phyloP scores from a whole-genome alignment of 1,140 invertebrate genomes.

The Calephelis virginiensis region DNA sequence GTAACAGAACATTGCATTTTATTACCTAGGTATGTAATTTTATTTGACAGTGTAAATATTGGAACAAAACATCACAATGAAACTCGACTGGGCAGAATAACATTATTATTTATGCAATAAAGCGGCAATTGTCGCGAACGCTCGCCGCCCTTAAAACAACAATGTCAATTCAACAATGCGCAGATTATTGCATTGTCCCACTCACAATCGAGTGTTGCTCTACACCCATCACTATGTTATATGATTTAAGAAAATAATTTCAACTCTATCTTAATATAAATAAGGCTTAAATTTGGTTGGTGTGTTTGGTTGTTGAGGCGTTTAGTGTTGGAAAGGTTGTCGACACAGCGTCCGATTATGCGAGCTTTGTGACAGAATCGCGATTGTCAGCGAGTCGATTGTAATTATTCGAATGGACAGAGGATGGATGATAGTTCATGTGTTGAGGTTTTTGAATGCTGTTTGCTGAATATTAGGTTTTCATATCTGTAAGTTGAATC shows the following conservation, averaged over 20 bases:
- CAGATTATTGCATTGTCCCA: constrained; percentile 74
- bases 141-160: constrained; percentile 75
- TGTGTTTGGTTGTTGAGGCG: constrained; percentile 36
- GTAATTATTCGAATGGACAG: constrained; percentile 71
- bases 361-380: constrained; percentile 74
- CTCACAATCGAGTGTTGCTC: constrained; percentile 59
- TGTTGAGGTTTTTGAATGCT: constrained; percentile 55
- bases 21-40: constrained; percentile 27
- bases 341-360: constrained; percentile 73
- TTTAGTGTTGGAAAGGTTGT: constrained; percentile 41
- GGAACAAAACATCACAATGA: constrained; percentile 61
- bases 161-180: constrained; percentile 74
- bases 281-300: constrained; percentile 42
- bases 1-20: too few species aligned
- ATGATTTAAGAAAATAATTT: constrained; percentile 21
- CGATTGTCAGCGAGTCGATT: constrained; percentile 74
- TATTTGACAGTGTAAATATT: constrained; percentile 49
- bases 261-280: constrained; percentile 18
- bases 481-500: constrained; percentile 26
- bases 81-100: constrained; percentile 62
- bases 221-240: constrained; percentile 48
- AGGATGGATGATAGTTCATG: constrained; percentile 60
- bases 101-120: constrained; percentile 78
- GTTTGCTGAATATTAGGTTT: constrained; percentile 49
- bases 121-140: constrained; percentile 69